Conservation (phyloP, 2,888 invertebrate genomes). For the Calameuta idolon region DNA sequence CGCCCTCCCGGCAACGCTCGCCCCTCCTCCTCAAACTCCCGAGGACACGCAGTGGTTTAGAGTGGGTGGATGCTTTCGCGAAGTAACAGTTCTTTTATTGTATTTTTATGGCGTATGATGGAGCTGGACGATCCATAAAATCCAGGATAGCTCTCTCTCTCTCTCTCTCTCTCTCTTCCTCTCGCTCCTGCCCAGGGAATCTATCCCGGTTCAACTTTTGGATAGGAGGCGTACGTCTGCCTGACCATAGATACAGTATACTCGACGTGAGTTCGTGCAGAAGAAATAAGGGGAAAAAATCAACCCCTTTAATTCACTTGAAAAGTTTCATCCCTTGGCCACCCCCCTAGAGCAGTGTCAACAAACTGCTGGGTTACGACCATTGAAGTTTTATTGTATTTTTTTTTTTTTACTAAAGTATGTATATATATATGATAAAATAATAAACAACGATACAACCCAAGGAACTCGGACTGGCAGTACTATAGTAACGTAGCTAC, state of each 20-base stretch:
- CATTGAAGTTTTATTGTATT: too few species aligned
- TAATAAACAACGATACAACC: too few species aligned
- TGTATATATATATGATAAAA: too few species aligned
- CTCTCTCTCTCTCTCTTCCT: conserved; percentile 36
- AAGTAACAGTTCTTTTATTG: conserved; percentile 64
- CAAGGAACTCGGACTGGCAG: neutral
- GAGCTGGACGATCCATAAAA: conserved; percentile 66
- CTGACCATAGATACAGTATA: neutral
- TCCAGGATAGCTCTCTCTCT: conserved; percentile 45
- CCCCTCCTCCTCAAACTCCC: conserved; percentile 31
- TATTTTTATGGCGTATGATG: conserved; percentile 65
- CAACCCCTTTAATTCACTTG: neutral
- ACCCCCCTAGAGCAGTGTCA: too few species aligned
- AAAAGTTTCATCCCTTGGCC: too few species aligned
- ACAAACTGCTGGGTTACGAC: too few species aligned
- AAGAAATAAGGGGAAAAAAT: neutral
- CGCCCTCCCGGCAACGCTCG: conserved; percentile 15
- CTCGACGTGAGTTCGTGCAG: neutral
- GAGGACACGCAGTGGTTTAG: conserved; percentile 53
- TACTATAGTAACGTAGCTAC: neutral
- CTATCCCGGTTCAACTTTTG: neutral
- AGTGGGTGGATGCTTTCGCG: conserved; percentile 47
- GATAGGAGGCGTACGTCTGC: neutral
- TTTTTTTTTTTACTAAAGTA: too few species aligned
- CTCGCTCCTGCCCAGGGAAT: conserved; percentile 12